These are phyloP conservation scores for Aplocera efformata DNA, from an alignment of 2,888 invertebrate genomes.

Conservation along the genomic window DNA sequence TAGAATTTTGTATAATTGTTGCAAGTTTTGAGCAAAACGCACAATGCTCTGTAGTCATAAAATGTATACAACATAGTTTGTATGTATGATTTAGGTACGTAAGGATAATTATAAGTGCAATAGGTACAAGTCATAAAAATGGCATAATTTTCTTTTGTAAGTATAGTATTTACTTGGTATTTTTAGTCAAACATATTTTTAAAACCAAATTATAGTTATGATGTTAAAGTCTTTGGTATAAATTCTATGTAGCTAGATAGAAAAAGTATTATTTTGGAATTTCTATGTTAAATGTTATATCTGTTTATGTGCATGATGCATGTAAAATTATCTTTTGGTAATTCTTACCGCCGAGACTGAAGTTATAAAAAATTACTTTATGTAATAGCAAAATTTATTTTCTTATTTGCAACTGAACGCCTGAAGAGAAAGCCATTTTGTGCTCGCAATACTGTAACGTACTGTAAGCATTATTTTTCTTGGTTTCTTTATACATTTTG, in stretches of 20 bases:
- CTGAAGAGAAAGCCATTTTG: constrained; percentile 4
- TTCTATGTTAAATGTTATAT: constrained; percentile 25
- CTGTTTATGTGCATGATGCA: constrained; percentile 44
- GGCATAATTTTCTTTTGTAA: constrained; percentile 47
- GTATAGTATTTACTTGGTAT: constrained; percentile 23
- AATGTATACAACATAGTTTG: constrained; percentile 37
- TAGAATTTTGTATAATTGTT: constrained; percentile 13
- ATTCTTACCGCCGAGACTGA: constrained; percentile 36
- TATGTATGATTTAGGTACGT: constrained; percentile 39
- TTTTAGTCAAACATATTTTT: constrained; percentile 34
- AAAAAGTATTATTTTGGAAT: constrained; percentile 30
- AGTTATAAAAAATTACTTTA: constrained; percentile 29
- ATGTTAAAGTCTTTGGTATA: constrained; percentile 25
- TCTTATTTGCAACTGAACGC: constrained; percentile 2
- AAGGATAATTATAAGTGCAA: constrained; percentile 47
- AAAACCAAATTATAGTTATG: constrained; percentile 36
- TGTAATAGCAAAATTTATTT: constrained; percentile 24
- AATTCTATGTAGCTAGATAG: constrained; percentile 30
- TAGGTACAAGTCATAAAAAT: constrained; percentile 65
- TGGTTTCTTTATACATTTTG: constrained; percentile 2
- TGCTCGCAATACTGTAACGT: constrained; percentile 9
- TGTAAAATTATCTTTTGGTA: constrained; percentile 36
- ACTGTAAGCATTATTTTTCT: constrained; percentile 2
- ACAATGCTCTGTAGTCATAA: constrained; percentile 65
- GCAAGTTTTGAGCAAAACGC: constrained; percentile 51